Evolutionary conservation across 2,888 invertebrate species (phyloP).

Genomic region (Scaptomyza cyrtandrae): DNA sequence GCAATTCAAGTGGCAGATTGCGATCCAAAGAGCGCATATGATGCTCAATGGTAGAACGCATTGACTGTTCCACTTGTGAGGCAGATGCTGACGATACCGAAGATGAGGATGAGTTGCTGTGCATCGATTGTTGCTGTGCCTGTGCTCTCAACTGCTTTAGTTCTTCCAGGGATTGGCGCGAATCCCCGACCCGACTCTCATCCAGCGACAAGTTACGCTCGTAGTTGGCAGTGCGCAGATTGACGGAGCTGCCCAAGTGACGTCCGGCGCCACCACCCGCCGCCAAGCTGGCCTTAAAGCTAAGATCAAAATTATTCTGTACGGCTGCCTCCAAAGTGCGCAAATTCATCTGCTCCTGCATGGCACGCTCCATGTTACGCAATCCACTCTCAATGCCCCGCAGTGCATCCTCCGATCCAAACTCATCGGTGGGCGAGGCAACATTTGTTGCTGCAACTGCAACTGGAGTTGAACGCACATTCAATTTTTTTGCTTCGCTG

Average conservation of each 20-base stretch:
- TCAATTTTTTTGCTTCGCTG: conserved; percentile 75
- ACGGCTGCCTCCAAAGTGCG: conserved; percentile 82
- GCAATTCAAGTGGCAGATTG: conserved; percentile 83
- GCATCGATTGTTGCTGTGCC: conserved; percentile 78
- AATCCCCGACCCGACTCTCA: conserved; percentile 74
- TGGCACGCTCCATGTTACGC: conserved; percentile 85
- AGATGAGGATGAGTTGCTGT: conserved; percentile 61
- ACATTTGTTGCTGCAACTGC: conserved; percentile 9
- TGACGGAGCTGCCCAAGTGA: conserved; percentile 73
- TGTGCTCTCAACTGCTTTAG: conserved; percentile 81
- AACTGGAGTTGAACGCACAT: conserved; percentile 9
- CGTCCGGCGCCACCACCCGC: conserved; percentile 58
- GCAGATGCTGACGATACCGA: conserved; percentile 54
- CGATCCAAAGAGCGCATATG: conserved; percentile 85
- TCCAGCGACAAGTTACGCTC: conserved; percentile 83
- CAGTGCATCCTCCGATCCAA: conserved; percentile 84
- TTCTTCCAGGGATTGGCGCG: conserved; percentile 81
- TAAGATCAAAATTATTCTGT: conserved; percentile 79
- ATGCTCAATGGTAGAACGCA: conserved; percentile 84
- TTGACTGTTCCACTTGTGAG: conserved; percentile 77
- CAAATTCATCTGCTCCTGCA: conserved; percentile 85
- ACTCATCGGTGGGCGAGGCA: conserved; percentile 83
- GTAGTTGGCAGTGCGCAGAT: conserved; percentile 71
- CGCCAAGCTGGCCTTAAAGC: conserved; percentile 76
- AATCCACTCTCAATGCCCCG: conserved; percentile 84